Conservation (phyloP, 2,113 vertebrate species). For the Pseudopodoces humilis region DNA sequence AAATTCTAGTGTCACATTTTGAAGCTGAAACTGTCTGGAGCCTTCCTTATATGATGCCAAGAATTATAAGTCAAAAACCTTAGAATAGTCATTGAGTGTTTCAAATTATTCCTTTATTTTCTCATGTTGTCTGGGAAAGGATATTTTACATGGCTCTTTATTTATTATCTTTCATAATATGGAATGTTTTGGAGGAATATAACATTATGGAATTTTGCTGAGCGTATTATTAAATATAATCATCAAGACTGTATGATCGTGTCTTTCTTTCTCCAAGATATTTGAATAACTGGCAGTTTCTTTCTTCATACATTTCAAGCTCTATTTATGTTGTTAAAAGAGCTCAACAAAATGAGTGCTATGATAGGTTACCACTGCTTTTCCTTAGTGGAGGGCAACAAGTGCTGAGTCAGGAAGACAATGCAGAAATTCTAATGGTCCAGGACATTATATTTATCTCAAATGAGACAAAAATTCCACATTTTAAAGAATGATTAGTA, state of each 20-base stretch:
- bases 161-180: constrained; percentile 64
- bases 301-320: background rate
- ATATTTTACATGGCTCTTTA: constrained; percentile 34
- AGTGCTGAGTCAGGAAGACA: background rate
- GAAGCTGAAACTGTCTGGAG: background rate
- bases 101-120: constrained; percentile 44
- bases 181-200: constrained; percentile 19
- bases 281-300: background rate
- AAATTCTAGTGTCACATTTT: background rate
- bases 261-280: background rate
- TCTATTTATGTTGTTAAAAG: background rate
- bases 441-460: background rate
- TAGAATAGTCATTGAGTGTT: background rate
- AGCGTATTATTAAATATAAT: constrained; percentile 38
- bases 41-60: background rate
- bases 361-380: background rate
- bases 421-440: background rate
- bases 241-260: background rate
- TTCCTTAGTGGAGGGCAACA: background rate
- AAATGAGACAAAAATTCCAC: background rate
- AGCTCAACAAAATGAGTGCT: background rate
- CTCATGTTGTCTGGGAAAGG: background rate
- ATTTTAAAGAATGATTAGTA: background rate
- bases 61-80: background rate
- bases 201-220: constrained; percentile 1